Conservation (phyloP, 1,140 invertebrate species). For the Hormaphis cornu region DNA sequence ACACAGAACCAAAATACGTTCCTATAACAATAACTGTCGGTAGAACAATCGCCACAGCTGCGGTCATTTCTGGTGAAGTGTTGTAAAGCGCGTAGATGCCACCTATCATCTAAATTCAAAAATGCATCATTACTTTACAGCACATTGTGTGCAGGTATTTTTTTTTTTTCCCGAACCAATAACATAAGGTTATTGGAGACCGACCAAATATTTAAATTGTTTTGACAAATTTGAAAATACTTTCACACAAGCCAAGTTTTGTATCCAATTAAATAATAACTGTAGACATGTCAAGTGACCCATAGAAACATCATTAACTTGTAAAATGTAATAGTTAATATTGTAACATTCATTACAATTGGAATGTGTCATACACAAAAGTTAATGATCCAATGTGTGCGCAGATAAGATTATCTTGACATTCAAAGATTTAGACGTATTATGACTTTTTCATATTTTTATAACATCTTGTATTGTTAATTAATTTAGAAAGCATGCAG, state of each 20-base stretch:
- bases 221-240: background rate
- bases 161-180: background rate
- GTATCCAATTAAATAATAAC: too few species aligned
- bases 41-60: slow-evolving; percentile 68
- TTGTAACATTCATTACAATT: too few species aligned
- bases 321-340: too few species aligned
- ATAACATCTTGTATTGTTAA: too few species aligned
- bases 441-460: too few species aligned
- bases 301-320: too few species aligned
- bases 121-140: background rate
- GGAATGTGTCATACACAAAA: too few species aligned
- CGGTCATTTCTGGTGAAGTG: slow-evolving; percentile 82
- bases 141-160: background rate
- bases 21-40: slow-evolving; percentile 70
- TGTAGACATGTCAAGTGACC: too few species aligned
- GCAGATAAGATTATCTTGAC: too few species aligned
- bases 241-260: background rate
- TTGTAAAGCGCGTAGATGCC: slow-evolving; percentile 66
- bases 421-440: too few species aligned
- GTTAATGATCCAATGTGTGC: too few species aligned
- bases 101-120: slow-evolving; percentile 53
- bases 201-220: background rate
- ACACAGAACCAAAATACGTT: slow-evolving; percentile 59
- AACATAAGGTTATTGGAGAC: background rate
- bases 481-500: too few species aligned